Evolutionary conservation across 92 coral and sea anemone species (phyloP), one percentile per base, ranked within the genome.

Genomic region (Paramuricea clavata): DNA sequence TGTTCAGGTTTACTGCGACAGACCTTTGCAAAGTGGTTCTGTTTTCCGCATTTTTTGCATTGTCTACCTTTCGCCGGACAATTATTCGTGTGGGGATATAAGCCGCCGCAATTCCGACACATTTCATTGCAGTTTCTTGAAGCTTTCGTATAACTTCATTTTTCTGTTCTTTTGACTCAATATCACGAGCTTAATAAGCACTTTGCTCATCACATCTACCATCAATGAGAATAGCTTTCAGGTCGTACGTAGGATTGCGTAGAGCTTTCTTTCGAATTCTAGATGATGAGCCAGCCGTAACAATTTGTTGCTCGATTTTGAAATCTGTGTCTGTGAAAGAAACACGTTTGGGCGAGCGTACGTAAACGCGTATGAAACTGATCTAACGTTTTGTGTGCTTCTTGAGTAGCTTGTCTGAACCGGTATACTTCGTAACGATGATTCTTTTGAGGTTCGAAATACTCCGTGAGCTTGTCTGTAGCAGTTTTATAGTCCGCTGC

Each of bases 331-430:
- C 59, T 1, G 65, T 15, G 25, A 76, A 76, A 2, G 54, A 31
- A n/a, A 49, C 82, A 76, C 6, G 82, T 76, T 76, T 76, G 82
- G 9, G 82, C 68, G 4, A 76, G 26, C n/a, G 76, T 69, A 12
- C 76, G 47, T 34, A 69, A 43, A 69, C 41, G 72, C 3, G 72
- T 65, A 25, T 65, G 72, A 25, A 65, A 65, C 16, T 65, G 72
- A 44, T 74, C 57, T 3, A 41, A 15, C 19, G 80, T 36, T 43
- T 74, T 25, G 16, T 42, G 28, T 17, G 30, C 11, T 17, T 65
- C 72, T 65, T 65, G 72, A 32, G 5, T 4, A n/a, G 72, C 33
- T 32, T 65, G 72, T n/a, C 2, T 5, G 16, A 65, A 65, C 3
- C 72, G 4, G 33, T 65, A 65, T n/a, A 65, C 72, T 65, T n/a